These are phyloP conservation scores for Sciurus niger DNA, from an alignment of 2,113 vertebrate genomes.

Conservation along the genomic window DNA sequence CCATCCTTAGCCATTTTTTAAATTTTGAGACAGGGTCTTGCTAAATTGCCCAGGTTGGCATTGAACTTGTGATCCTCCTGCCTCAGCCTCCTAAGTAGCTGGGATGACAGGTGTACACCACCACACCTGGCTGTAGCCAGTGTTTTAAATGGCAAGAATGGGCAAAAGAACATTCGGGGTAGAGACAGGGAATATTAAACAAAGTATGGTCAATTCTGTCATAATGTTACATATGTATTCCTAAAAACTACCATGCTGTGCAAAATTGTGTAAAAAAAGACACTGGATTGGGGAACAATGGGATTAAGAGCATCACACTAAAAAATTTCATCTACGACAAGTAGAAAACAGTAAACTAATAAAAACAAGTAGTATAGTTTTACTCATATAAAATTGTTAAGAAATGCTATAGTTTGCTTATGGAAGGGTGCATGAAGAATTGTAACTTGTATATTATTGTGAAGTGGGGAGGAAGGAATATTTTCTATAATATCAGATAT, in stretches of 20 bases:
- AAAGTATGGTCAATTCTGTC: background rate
- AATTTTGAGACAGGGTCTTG: no score
- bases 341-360: background rate
- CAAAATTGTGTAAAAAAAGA: background rate
- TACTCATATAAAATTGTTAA: background rate
- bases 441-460: background rate
- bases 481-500: background rate
- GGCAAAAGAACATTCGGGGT: background rate
- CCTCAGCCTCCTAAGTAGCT: no score
- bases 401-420: background rate
- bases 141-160: background rate
- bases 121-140: no score
- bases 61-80: no score
- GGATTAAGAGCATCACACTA: background rate
- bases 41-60: no score
- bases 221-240: background rate
- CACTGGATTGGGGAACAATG: background rate
- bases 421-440: background rate
- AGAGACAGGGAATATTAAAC: background rate
- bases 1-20: no score
- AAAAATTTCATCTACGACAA: background rate
- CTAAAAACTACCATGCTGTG: background rate
- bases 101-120: no score
- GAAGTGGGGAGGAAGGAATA: background rate
- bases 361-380: background rate